Percentiles rank a stretch among this genome's conserved stretches.
phyloP scores from a whole-genome alignment of 2,888 invertebrate genomes.

The Rhamphomyia laevipes region DNA sequence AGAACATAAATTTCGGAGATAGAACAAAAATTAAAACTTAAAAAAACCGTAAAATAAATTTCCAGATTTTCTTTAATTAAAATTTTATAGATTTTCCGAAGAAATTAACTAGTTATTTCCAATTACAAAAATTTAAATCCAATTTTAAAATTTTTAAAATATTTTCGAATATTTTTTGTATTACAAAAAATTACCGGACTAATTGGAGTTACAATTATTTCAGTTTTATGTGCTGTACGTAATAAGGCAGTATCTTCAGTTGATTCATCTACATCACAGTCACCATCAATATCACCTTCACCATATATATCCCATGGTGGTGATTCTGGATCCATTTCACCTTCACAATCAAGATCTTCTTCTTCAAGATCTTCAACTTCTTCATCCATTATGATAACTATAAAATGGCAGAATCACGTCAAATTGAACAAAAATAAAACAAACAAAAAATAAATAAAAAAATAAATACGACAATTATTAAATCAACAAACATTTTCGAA shows the following conservation, averaged over 20 bases:
- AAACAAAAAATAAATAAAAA: slow-evolving; percentile 1
- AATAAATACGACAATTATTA: background rate
- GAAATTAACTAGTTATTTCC: no score
- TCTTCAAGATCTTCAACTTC: slow-evolving; percentile 37
- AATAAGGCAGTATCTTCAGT: slow-evolving; percentile 45
- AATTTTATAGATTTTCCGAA: no score
- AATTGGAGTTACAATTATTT: slow-evolving; percentile 40
- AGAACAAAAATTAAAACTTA: no score
- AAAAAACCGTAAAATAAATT: no score
- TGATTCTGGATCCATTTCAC: slow-evolving; percentile 36
- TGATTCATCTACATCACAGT: slow-evolving; percentile 39
- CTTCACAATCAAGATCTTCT: slow-evolving; percentile 38
- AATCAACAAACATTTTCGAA: background rate
- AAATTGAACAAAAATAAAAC: background rate
- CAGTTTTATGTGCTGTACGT: slow-evolving; percentile 40
- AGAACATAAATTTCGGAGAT: no score
- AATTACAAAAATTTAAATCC: no score
- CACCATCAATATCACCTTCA: slow-evolving; percentile 35
- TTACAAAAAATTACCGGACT: slow-evolving; percentile 31
- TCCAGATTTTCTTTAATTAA: no score
- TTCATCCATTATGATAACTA: slow-evolving; percentile 38
- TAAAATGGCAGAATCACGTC: slow-evolving; percentile 5
- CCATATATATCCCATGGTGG: slow-evolving; percentile 40
- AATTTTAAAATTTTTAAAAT: background rate
- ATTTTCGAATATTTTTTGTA: background rate